Percentiles rank a stretch among this genome's conserved stretches.
These are phyloP conservation scores for Megaceryle maxima DNA, from an alignment of 2,113 vertebrate genomes.

Conservation along the genomic window DNA sequence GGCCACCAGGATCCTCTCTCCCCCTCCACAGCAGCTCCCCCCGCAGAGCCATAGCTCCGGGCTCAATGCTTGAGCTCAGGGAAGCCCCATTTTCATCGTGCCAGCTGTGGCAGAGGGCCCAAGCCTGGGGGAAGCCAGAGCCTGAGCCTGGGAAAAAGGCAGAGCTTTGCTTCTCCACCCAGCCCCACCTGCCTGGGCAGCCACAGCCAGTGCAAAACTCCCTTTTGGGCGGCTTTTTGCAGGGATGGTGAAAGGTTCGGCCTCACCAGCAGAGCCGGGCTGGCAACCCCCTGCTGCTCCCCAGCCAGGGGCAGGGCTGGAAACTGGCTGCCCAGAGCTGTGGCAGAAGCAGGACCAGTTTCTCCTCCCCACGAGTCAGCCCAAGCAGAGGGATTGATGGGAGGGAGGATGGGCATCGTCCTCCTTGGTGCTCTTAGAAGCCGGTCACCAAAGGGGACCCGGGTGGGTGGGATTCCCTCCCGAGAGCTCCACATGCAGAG, in stretches of 20 bases:
- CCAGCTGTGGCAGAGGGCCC: not conserved
- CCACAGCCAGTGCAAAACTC: not conserved
- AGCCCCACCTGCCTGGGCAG: not conserved
- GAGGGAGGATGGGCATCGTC: not conserved
- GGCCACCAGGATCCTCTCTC: fast-evolving
- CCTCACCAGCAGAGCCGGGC: not conserved
- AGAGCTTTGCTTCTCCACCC: not conserved
- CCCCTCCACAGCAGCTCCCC: not conserved
- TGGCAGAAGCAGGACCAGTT: not conserved
- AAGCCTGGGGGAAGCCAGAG: not conserved
- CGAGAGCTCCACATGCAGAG: conserved; percentile 19
- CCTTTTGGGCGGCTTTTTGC: not conserved
- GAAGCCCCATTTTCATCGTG: fast-evolving
- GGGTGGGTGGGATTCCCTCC: not conserved
- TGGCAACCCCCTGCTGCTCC: not conserved
- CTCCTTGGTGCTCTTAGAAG: not conserved
- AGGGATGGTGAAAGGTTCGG: not conserved
- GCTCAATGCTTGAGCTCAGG: fast-evolving
- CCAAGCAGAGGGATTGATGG: not conserved
- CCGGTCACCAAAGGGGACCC: fast-evolving
- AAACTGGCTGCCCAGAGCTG: not conserved
- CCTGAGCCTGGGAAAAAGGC: conserved; percentile 26
- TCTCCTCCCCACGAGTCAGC: not conserved
- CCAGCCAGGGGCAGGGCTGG: not conserved
- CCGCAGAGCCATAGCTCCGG: not conserved